phyloP scores from a whole-genome alignment of 2,113 vertebrate species.

The Triplophysa siluroides region DNA sequence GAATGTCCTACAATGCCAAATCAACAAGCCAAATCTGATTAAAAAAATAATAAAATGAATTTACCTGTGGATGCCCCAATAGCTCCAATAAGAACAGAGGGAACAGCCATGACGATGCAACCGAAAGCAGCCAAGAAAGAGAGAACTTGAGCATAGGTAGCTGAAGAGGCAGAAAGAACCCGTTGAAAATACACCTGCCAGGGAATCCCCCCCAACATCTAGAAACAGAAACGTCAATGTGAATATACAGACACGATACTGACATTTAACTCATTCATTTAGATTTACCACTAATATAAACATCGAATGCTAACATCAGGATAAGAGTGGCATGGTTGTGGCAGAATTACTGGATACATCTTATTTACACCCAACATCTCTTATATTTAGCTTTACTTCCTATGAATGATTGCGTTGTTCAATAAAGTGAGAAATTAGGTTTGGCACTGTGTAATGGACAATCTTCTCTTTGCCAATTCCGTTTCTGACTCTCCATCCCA shows the following conservation, averaged over 20 bases:
- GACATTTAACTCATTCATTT: not conserved
- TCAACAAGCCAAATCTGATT: no score
- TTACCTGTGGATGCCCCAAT: constrained; percentile 96
- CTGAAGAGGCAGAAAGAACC: constrained; percentile 96
- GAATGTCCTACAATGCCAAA: no score
- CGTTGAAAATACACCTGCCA: constrained; percentile 99
- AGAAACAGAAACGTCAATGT: constrained; percentile 55
- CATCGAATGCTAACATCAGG: not conserved
- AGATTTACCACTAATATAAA: not conserved
- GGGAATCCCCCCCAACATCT: constrained; percentile 96
- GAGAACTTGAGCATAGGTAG: constrained; percentile 94
- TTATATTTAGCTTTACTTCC: not conserved
- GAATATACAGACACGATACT: constrained; percentile 45
- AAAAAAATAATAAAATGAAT: not conserved
- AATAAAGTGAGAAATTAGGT: constrained; percentile 26
- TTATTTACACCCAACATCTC: not conserved
- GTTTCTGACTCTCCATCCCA: not conserved
- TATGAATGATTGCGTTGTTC: constrained; percentile 8
- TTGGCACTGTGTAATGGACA: not conserved
- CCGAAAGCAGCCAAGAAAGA: constrained; percentile 96
- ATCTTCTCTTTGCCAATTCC: not conserved
- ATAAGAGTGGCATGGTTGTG: not conserved
- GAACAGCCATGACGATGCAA: constrained; percentile 94
- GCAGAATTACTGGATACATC: not conserved
- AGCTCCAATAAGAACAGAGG: constrained; percentile 91